Conservation (phyloP, 2,888 invertebrate genomes). For the Clostera curtula region DNA sequence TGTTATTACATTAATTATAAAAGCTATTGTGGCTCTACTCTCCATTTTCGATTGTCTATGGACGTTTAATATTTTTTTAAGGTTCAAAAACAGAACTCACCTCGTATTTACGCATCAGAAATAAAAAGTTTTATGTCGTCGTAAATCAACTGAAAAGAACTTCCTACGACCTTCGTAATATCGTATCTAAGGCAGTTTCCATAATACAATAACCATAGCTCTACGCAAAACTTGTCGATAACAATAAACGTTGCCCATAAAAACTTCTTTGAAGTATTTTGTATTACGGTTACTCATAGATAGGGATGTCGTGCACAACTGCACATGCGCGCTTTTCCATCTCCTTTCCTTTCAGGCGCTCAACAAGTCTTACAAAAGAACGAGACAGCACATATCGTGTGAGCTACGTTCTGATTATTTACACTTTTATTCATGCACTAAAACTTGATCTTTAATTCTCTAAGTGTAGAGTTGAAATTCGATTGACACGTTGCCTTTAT, state of each 20-base stretch:
- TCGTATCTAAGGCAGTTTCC: slow-evolving; percentile 26
- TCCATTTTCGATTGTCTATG: no score
- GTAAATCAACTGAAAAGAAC: slow-evolving; percentile 19
- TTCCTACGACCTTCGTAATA: slow-evolving; percentile 20
- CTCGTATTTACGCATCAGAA: no score
- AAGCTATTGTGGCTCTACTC: no score
- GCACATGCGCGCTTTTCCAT: slow-evolving; percentile 46
- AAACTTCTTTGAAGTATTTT: slow-evolving; percentile 45
- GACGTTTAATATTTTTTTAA: no score
- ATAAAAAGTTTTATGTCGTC: no score
- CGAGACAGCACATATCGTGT: slow-evolving; percentile 35
- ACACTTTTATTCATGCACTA: slow-evolving; percentile 19
- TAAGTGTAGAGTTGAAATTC: slow-evolving; percentile 28
- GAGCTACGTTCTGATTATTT: slow-evolving; percentile 39
- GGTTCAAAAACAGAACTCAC: no score
- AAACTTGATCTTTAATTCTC: slow-evolving; percentile 19
- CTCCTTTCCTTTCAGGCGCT: slow-evolving; percentile 30
- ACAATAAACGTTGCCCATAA: slow-evolving; percentile 39
- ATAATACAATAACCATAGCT: slow-evolving; percentile 33
- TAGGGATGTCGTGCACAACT: slow-evolving; percentile 29
- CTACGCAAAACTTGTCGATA: slow-evolving; percentile 41
- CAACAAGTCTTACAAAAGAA: slow-evolving; percentile 26
- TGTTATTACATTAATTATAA: no score
- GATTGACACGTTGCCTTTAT: slow-evolving; percentile 35
- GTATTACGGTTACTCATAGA: slow-evolving; percentile 31